Conservation (phyloP, 2,888 invertebrate genomes). For the Amphipoea oculea region DNA sequence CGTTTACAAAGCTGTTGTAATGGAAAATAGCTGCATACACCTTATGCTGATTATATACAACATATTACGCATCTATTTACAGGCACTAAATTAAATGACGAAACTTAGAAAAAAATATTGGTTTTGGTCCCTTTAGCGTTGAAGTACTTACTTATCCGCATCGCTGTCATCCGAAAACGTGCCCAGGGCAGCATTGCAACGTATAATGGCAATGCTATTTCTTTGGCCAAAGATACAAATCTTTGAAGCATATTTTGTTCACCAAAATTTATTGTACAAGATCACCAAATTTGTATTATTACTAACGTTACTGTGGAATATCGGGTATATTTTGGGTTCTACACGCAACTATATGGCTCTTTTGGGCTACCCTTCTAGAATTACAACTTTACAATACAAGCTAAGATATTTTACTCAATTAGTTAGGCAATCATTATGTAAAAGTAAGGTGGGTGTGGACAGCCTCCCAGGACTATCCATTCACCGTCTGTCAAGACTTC, state of each 20-base stretch:
- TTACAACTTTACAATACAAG: constrained; percentile 3
- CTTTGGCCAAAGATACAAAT: background rate
- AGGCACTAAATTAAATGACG: no score
- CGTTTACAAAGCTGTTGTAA: background rate
- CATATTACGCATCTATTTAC: no score
- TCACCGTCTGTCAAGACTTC: constrained; percentile 35
- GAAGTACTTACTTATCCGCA: background rate
- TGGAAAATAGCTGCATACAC: no score
- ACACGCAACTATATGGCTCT: background rate
- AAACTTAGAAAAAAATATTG: no score
- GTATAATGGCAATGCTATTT: background rate
- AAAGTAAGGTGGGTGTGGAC: constrained; percentile 42
- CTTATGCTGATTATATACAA: background rate
- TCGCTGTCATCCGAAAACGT: background rate
- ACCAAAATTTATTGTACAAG: no score
- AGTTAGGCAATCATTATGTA: constrained; percentile 50
- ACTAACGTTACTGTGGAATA: background rate
- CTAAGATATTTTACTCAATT: constrained; percentile 28
- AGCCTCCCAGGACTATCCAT: constrained; percentile 28
- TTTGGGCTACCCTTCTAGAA: constrained; percentile 7
- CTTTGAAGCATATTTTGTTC: background rate
- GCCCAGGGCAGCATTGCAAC: background rate
- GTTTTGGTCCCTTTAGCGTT: background rate
- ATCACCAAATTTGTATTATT: background rate
- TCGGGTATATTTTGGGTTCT: background rate